Base-by-base conservation (phyloP, 2,797 vertebrate species). In the Salmo trutta region DNA sequence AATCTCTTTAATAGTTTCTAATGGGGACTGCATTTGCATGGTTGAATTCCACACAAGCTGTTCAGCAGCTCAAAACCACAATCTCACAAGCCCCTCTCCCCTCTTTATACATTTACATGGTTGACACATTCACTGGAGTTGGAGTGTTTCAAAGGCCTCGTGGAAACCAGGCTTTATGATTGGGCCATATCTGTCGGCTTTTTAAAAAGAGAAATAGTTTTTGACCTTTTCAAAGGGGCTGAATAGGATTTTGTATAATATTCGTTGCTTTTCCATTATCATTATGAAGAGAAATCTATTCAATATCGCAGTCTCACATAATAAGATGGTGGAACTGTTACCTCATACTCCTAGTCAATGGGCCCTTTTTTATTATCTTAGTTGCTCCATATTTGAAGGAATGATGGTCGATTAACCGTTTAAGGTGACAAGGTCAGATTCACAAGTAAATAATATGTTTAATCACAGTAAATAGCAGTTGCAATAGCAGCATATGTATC, bases 21-120 rank as follows among this genome's bases (percentile, higher is more conserved):
- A 87, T 85, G 75, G 4, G 64, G 70, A 75, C 67, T 84, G 73
- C 76, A 82, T 77, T 86, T 82, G 83, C 82, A 80, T 84, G 15
- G 15, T 27, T 75, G 71, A 84, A 69, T 76, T 59, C 70, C 33
- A 27, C 87, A 80, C 75, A 83, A 81, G 83, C 81, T 86, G 76
- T 82, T 88, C 53, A 82, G 74, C 84, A 75, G 78, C 80, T 74
- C 51, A 71, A 73, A 86, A 81, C 84, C 76, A 51, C 64, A 71
- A 66, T 79, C 81, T 79, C 75, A 76, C 69, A 71, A 85, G 76
- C 69, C 53, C 74, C 77, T 52, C 84, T 76, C 74, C 76, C 19
- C 54, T 80, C 71, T 78, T 87, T 80, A 88, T 77, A 80, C 82
- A 86, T 87, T 86, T 67, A 79, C n/a, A 1, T 79, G 72, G 78